Base-by-base conservation (phyloP, 2,113 vertebrate species). In the Maccullochella peelii region DNA sequence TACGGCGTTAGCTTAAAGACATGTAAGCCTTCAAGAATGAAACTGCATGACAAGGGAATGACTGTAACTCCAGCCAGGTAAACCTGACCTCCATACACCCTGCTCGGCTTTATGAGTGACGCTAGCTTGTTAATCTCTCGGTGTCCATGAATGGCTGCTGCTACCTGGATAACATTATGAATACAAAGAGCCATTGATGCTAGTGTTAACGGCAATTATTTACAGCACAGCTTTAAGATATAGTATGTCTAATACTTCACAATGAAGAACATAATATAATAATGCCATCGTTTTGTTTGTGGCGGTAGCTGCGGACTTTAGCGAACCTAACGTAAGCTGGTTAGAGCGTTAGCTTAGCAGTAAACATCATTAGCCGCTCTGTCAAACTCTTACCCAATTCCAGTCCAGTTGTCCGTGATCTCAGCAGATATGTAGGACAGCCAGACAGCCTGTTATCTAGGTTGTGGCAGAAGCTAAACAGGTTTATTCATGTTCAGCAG, bases 401-500 rank as follows among this genome's bases (percentile, higher is more conserved):
- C 49, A 16, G 66, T 79, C 54, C 50, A 1, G 71, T n/a, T 68
- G 65, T 68, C 67, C 20, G 66, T 14, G 36, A 1, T 42, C 36
- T 71, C 36, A 27, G 80, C 47, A 11, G 23, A 33, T 6, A 14
- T n/a, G 23, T 1, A 7, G 54, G 36, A 38, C 20, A 66, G 27
- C 49, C 1, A 65, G 5, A 15, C 49, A 1, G 67, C 6, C 4
- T 27, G 21, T 76, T 25, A n/a, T 7, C 40, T 0, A n/a, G 44
- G 25, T 8, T 5, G 47, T 16, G 6, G 25, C 18, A 47, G 23
- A 25, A 21, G 16, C 80, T 89, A 82, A 52, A 88, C 33, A 20
- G 69, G 36, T 58, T 79, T 79, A 68, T 76, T 89, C 82, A 85
- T 89, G 69, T 70, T 80, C 78, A 49, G 68, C 67, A 27, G 18